Percentiles rank a stretch among this genome's conserved stretches.
These are phyloP conservation scores for Ostrea edulis DNA, from an alignment of 1,140 invertebrate genomes.

Conservation along the genomic window DNA sequence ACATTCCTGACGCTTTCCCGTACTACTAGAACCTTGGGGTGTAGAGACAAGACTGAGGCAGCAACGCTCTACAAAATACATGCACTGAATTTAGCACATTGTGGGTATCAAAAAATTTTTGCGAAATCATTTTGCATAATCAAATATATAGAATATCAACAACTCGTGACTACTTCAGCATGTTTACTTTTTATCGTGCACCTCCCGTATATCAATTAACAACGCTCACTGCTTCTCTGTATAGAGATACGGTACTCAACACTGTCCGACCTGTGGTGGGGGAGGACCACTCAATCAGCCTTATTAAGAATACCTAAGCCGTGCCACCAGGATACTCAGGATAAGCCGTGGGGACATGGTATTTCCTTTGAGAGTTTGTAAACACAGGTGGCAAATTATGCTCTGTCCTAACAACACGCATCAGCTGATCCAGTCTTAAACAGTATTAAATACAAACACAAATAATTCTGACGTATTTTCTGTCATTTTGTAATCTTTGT, in stretches of 20 bases:
- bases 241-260: background rate
- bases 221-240: background rate
- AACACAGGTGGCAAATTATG: slow-evolving; percentile 4
- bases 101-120: background rate
- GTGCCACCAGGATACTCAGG: background rate
- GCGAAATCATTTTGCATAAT: background rate
- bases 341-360: background rate
- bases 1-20: background rate
- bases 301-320: background rate
- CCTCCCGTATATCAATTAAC: slow-evolving; percentile 31
- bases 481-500: background rate
- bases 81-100: background rate
- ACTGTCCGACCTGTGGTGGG: background rate
- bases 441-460: background rate
- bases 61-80: no score
- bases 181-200: background rate
- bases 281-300: background rate
- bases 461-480: background rate
- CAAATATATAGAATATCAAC: background rate
- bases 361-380: slow-evolving; percentile 26
- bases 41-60: no score
- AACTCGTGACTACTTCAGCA: background rate
- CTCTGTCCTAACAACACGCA: background rate
- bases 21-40: no score
- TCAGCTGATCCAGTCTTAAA: background rate